A percentile compares a stretch with the other conserved stretches of the same genome.
phyloP scores from a whole-genome alignment of 2,888 invertebrate species.

The Palloptera scutellata region DNA sequence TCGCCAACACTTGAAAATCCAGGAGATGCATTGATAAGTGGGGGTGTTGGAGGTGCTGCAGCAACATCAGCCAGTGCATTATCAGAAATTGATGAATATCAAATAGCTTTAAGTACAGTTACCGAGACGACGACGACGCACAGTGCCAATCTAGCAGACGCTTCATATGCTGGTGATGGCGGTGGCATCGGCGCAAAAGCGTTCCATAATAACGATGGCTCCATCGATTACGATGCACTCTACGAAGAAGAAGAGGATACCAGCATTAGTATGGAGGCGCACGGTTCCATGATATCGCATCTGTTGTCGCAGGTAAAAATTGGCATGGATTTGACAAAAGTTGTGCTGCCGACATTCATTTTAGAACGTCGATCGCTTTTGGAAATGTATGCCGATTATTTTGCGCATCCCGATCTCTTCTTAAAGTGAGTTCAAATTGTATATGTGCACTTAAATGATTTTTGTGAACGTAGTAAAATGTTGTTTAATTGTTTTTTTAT shows the following conservation, averaged over 20 bases:
- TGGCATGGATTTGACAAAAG: slow-evolving; percentile 99
- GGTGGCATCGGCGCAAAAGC: slow-evolving; percentile 14
- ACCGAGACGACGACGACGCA: slow-evolving; percentile 36
- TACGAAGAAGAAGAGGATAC: slow-evolving; percentile 91
- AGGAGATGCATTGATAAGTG: slow-evolving; percentile 43
- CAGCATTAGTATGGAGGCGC: slow-evolving; percentile 92
- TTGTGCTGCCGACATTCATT: slow-evolving; percentile 97
- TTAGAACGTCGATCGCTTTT: slow-evolving; percentile 94
- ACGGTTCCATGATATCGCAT: slow-evolving; percentile 97
- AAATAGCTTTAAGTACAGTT: slow-evolving; percentile 48
- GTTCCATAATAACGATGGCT: slow-evolving; percentile 69
- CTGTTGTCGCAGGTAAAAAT: slow-evolving; percentile 97
- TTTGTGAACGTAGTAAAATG: slow-evolving; percentile 8
- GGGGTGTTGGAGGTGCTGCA: slow-evolving; percentile 37
- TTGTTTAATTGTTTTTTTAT: slow-evolving; percentile 6
- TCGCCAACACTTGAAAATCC: slow-evolving; percentile 58
- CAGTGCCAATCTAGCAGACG: slow-evolving; percentile 19
- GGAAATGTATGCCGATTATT: slow-evolving; percentile 99
- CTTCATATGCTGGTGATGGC: slow-evolving; percentile 2
- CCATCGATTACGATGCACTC: slow-evolving; percentile 83
- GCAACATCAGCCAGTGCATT: slow-evolving; percentile 39
- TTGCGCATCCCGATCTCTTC: slow-evolving; percentile 98
- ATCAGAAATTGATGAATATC: slow-evolving; percentile 56
- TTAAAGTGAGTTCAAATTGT: slow-evolving; percentile 70
- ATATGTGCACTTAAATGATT: background rate